These are phyloP conservation scores for Norana najaformis DNA, from an alignment of 2,888 invertebrate genomes.

Conservation along the genomic window DNA sequence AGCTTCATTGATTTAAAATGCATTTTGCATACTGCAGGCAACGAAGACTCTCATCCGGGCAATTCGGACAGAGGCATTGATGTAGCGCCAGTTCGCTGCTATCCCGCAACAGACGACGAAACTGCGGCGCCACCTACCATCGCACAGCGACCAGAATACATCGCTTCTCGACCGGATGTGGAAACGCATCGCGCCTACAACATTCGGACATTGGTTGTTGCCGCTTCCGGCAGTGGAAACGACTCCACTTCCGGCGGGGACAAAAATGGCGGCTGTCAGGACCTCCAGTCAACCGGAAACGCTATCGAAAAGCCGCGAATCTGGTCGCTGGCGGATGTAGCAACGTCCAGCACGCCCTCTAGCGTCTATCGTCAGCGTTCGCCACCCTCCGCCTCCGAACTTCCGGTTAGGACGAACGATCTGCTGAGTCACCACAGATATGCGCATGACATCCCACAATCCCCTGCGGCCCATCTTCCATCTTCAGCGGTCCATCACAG, in stretches of 20 bases:
- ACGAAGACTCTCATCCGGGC: neutral
- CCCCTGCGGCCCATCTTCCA: neutral
- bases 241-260: neutral
- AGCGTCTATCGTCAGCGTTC: neutral
- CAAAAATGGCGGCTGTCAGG: neutral
- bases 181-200: neutral
- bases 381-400: neutral
- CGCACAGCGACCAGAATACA: neutral
- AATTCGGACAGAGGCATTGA: neutral
- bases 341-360: slow-evolving; percentile 49
- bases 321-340: slow-evolving; percentile 59
- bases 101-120: neutral
- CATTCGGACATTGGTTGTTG: neutral
- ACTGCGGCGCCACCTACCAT: neutral
- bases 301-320: slow-evolving; percentile 50
- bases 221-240: neutral
- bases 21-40: neutral
- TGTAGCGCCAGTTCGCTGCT: slow-evolving; percentile 3
- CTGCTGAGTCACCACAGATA: neutral
- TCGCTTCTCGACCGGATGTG: neutral
- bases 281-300: neutral
- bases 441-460: neutral
- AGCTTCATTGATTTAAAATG: neutral
- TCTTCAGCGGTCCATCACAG: neutral
- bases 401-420: slow-evolving; percentile 16